phyloP scores from a whole-genome alignment of 2,888 invertebrate genomes.

The Scaptodrosophila latifasciaeformis region DNA sequence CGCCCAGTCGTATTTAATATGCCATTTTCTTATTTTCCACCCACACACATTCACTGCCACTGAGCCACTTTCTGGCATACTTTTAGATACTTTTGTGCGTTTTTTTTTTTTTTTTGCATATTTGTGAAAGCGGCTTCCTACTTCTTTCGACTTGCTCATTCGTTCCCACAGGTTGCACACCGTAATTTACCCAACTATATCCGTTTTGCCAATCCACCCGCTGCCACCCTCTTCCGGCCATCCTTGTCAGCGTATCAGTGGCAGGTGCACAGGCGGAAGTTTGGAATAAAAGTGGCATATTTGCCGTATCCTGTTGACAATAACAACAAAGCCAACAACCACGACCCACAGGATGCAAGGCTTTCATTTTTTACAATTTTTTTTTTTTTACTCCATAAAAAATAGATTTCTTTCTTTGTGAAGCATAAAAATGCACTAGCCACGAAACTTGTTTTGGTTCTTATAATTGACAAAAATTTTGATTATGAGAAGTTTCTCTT shows the following conservation, averaged over 20 bases:
- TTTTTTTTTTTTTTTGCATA: slow-evolving; percentile 42
- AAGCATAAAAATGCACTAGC: too few relatives aligned
- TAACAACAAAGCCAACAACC: slow-evolving; percentile 30
- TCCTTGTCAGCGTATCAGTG: slow-evolving; percentile 25
- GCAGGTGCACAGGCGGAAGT: slow-evolving; percentile 51
- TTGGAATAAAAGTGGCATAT: slow-evolving; percentile 64
- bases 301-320: slow-evolving; percentile 68
- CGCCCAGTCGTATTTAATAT: slow-evolving; percentile 45
- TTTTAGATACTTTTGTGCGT: slow-evolving; percentile 50
- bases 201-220: slow-evolving; percentile 48
- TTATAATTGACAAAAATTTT: too few relatives aligned
- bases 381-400: neutral
- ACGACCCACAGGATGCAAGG: slow-evolving; percentile 36
- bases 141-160: slow-evolving; percentile 16
- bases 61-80: slow-evolving; percentile 3
- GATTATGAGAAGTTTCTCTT: too few relatives aligned
- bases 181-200: slow-evolving; percentile 66
- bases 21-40: slow-evolving; percentile 23
- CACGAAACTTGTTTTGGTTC: neutral
- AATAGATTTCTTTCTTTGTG: too few relatives aligned
- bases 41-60: neutral
- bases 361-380: neutral
- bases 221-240: too few relatives aligned
- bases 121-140: neutral
- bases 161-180: slow-evolving; percentile 50